A percentile compares a stretch with the other conserved stretches of the same genome.
Evolutionary conservation across 2,113 vertebrate species (phyloP).

Genomic region (Riparia riparia): DNA sequence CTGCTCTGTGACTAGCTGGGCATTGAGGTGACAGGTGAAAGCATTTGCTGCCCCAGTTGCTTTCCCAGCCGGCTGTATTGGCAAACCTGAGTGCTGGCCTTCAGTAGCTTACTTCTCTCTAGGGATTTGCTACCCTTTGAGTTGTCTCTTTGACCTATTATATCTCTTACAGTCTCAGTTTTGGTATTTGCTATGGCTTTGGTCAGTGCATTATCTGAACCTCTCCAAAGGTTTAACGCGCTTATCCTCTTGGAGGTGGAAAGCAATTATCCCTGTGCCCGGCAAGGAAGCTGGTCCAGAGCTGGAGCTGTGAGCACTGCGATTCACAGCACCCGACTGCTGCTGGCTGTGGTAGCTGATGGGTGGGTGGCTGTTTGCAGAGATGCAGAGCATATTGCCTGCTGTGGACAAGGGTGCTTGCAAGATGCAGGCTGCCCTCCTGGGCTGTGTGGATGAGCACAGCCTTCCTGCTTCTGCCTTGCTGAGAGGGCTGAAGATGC

Average conservation of each 20-base stretch:
- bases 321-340: accelerated
- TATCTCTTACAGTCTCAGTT: constrained; percentile 10
- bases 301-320: accelerated
- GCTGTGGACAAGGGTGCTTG: neutral
- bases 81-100: neutral
- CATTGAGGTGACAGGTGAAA: neutral
- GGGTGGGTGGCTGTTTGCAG: neutral
- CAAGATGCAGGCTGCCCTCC: neutral
- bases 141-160: constrained; percentile 28
- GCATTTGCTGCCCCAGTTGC: neutral
- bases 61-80: neutral
- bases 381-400: accelerated
- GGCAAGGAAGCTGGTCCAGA: neutral
- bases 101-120: neutral
- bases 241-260: neutral
- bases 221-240: neutral
- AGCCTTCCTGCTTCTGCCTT: neutral
- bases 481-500: neutral
- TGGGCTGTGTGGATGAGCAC: neutral
- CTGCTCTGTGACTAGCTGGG: neutral
- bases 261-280: neutral
- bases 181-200: constrained; percentile 31
- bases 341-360: neutral
- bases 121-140: neutral
- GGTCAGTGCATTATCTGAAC: neutral